phyloP scores from a whole-genome alignment of 2,113 vertebrate genomes.

The Panthera leo region DNA sequence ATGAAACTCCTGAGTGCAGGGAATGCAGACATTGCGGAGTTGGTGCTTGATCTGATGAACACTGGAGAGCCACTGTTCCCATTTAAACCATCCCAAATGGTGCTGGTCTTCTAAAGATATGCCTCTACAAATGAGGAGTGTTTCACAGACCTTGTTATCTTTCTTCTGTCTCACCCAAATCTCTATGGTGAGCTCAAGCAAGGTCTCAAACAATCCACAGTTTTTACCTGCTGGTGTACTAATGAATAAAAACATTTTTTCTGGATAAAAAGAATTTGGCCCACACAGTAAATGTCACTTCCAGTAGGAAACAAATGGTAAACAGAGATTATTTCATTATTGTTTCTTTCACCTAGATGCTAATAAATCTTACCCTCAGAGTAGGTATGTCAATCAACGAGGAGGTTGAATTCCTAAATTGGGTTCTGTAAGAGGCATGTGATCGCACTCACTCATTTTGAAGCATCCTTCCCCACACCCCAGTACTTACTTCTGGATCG shows the following conservation, averaged over 20 bases:
- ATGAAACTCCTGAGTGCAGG: not conserved
- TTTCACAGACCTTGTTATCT: not conserved
- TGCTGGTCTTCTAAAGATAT: not conserved
- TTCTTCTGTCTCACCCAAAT: not conserved
- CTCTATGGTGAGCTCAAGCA: not conserved
- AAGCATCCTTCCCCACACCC: not conserved
- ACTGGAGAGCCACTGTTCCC: not conserved
- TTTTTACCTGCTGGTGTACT: not conserved
- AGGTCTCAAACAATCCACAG: not conserved
- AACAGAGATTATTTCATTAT: not conserved
- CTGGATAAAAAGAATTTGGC: not conserved
- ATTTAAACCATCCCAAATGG: too few relatives aligned
- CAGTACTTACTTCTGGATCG: slow-evolving; percentile 94
- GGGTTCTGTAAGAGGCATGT: rapidly evolving
- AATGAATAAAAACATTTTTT: not conserved
- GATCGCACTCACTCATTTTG: not conserved
- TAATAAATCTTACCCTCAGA: not conserved
- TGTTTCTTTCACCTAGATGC: not conserved
- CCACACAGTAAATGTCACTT: not conserved
- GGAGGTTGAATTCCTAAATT: not conserved
- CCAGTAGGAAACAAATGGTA: not conserved
- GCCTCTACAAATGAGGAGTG: not conserved
- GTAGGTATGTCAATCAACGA: not conserved
- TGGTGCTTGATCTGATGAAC: not conserved
- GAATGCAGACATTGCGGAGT: rapidly evolving